Evolutionary conservation across 2,797 vertebrate species (phyloP).

Genomic region (Manis crassicaudata): DNA sequence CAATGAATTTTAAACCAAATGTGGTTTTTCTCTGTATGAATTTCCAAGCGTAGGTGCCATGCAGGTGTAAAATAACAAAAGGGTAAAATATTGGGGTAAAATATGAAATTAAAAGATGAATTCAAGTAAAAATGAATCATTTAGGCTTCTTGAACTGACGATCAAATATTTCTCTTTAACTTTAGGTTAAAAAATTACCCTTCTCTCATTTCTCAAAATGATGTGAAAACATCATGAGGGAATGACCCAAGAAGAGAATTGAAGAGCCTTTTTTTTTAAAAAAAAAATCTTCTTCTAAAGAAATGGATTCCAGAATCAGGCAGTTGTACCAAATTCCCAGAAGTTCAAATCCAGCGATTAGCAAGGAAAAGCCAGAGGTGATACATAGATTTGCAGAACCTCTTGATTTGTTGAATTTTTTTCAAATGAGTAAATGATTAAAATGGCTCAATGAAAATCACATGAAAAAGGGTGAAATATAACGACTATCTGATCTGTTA

Average conservation of each 20-base stretch:
- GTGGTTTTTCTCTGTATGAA: background rate
- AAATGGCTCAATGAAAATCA: slow-evolving; percentile 84
- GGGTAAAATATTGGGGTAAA: background rate
- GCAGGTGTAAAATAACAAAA: background rate
- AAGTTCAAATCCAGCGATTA: slow-evolving; percentile 54
- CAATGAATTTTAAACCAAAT: background rate
- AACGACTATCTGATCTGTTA: slow-evolving; percentile 88
- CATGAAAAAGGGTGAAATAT: slow-evolving; percentile 84
- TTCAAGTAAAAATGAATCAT: background rate
- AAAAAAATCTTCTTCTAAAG: background rate
- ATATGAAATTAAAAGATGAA: background rate
- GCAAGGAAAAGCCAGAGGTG: slow-evolving; percentile 22
- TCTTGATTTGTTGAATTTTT: slow-evolving; percentile 66
- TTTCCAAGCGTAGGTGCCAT: background rate
- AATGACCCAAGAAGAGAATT: slow-evolving; percentile 14
- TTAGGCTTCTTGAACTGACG: background rate
- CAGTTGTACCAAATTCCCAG: slow-evolving; percentile 38
- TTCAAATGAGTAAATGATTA: slow-evolving; percentile 81
- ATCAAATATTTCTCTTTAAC: background rate
- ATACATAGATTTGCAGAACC: slow-evolving; percentile 63
- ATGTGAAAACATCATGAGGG: too few relatives aligned
- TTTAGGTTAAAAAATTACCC: background rate
- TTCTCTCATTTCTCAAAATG: background rate
- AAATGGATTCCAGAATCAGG: slow-evolving; percentile 32
- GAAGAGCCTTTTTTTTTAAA: background rate